These are phyloP conservation scores for Mimas tiliae DNA, from an alignment of 2,888 invertebrate species.

Conservation along the genomic window DNA sequence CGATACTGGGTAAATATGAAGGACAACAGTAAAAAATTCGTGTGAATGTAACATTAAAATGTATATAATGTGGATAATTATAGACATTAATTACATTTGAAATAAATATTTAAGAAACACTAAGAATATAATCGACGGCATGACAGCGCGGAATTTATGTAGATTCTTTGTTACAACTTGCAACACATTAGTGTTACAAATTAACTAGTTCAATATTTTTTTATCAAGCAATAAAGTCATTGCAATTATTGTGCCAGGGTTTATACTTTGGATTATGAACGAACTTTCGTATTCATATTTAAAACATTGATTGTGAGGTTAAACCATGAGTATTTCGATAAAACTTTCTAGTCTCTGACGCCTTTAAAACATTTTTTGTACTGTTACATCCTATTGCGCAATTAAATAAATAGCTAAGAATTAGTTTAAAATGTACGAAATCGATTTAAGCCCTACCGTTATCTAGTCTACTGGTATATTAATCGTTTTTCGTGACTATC, in stretches of 20 bases:
- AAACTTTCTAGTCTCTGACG: too few relatives aligned
- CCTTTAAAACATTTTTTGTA: too few relatives aligned
- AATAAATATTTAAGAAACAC: conserved; percentile 5
- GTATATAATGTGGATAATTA: not conserved
- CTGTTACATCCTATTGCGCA: too few relatives aligned
- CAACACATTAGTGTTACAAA: not conserved
- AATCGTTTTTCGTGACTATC: too few relatives aligned
- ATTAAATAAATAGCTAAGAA: too few relatives aligned
- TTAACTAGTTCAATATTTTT: not conserved
- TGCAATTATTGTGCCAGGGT: not conserved
- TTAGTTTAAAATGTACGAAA: too few relatives aligned
- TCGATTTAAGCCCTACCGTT: too few relatives aligned
- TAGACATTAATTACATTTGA: not conserved
- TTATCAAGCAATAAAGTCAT: not conserved
- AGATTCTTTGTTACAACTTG: not conserved
- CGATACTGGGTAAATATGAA: not conserved
- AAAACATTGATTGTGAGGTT: too few relatives aligned
- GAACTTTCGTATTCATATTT: not conserved
- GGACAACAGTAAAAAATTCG: not conserved
- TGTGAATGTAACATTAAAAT: not conserved
- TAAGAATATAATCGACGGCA: not conserved
- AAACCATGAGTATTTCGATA: too few relatives aligned
- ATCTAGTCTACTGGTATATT: too few relatives aligned
- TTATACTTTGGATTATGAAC: not conserved
- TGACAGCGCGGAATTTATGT: not conserved